phyloP scores from a whole-genome alignment of 2,113 vertebrate species.

The Saguinus midas region DNA sequence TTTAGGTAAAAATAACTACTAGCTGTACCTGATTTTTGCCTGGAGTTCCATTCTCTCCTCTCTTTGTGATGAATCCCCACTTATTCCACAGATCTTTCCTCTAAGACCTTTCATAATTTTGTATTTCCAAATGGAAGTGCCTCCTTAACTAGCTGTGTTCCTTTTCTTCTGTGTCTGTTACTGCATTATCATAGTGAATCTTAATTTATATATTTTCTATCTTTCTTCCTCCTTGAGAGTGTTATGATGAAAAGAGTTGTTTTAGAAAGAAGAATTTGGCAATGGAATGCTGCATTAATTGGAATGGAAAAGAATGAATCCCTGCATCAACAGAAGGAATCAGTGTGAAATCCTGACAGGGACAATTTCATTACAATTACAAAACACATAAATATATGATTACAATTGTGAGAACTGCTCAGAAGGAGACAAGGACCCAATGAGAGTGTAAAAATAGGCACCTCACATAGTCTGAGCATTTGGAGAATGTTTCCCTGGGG shows the following conservation, averaged over 20 bases:
- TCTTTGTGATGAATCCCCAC: not conserved
- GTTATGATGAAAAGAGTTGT: not conserved
- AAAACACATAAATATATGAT: not conserved
- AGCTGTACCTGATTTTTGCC: not conserved
- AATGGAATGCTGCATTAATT: not conserved
- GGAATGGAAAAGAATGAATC: not conserved
- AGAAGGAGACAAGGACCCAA: not conserved
- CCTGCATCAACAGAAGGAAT: not conserved
- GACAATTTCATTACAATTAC: not conserved
- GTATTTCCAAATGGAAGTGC: not conserved
- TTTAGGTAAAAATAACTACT: not conserved
- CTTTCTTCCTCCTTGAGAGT: not conserved
- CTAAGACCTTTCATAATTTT: not conserved
- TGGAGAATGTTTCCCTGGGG: not conserved
- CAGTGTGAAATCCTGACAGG: slow-evolving; percentile 13
- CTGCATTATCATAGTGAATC: not conserved
- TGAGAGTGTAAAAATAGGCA: not conserved
- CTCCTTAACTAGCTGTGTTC: not conserved
- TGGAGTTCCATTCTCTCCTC: not conserved
- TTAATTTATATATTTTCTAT: not conserved
- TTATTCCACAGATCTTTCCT: not conserved
- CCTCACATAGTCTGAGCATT: not conserved
- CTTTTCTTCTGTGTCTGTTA: not conserved
- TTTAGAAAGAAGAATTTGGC: not conserved
- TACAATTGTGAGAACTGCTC: not conserved